Evolutionary conservation across 2,113 vertebrate genomes (phyloP).

Genomic region (Fulica atra): DNA sequence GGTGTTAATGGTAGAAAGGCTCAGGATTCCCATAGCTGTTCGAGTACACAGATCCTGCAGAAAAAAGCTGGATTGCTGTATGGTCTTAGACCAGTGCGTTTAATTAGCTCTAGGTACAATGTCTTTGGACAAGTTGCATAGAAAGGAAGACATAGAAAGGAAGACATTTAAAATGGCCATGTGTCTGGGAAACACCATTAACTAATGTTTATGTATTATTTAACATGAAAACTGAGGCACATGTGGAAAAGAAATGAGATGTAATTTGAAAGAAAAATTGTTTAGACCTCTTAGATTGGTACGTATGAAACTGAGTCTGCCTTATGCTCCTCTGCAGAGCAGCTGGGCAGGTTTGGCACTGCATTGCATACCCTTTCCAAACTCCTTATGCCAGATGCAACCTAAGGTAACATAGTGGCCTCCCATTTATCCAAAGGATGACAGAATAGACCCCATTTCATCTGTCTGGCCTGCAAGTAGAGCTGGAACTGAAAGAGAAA

Average conservation of each 20-base stretch:
- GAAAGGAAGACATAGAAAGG: neutral
- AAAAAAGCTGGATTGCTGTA: neutral
- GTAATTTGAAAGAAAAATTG: neutral
- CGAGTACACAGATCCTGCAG: neutral
- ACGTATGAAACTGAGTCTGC: neutral
- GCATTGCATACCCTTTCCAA: neutral
- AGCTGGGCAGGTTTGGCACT: neutral
- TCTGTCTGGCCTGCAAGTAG: neutral
- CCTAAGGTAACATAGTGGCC: neutral
- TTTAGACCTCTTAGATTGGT: neutral
- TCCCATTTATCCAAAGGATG: neutral
- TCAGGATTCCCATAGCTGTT: neutral
- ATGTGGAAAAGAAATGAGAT: neutral
- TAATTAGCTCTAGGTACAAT: neutral
- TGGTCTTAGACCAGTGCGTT: neutral
- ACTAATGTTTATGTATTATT: neutral
- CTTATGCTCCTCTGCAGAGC: neutral
- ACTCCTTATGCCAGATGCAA: accelerated
- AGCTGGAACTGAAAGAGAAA: neutral
- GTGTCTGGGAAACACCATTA: neutral
- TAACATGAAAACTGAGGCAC: neutral
- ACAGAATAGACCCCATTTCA: neutral
- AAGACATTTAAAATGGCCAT: neutral
- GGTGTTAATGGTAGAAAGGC: neutral
- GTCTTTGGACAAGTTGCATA: neutral